These are phyloP conservation scores for Petrocephalus sullivani DNA, from an alignment of 2,797 vertebrate species.

Conservation along the genomic window DNA sequence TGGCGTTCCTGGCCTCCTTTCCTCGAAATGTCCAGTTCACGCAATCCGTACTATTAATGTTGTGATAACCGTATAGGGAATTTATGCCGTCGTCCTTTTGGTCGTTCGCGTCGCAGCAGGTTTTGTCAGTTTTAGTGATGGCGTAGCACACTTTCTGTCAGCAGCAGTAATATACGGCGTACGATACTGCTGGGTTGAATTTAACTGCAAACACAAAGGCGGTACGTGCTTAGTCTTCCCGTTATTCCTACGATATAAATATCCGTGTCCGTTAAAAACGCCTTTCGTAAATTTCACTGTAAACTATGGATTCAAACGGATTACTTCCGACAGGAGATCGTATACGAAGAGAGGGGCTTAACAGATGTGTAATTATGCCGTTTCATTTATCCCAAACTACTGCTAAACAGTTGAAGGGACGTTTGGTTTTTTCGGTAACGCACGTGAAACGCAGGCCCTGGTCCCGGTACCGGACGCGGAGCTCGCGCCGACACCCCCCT, in stretches of 20 bases:
- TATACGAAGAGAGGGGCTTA: neutral
- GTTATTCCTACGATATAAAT: neutral
- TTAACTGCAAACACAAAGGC: neutral
- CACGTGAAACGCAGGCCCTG: neutral
- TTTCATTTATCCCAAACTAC: neutral
- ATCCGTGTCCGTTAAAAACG: neutral
- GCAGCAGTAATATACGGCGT: neutral
- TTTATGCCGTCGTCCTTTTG: neutral
- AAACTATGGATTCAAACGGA: neutral
- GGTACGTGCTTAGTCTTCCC: neutral
- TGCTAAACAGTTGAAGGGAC: neutral
- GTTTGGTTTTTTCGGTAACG: neutral
- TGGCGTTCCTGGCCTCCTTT: neutral
- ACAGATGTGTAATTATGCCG: neutral
- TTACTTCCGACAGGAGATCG: neutral
- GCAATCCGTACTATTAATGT: neutral
- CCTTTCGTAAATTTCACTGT: neutral
- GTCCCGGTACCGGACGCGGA: neutral
- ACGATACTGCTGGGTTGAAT: neutral
- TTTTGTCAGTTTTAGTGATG: neutral
- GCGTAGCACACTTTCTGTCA: neutral
- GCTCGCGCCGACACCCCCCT: neutral
- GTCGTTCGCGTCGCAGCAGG: neutral
- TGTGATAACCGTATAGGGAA: neutral
- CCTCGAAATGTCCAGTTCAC: neutral